These are phyloP conservation scores for Bucco capensis DNA, from an alignment of 2,113 vertebrate genomes.

Conservation along the genomic window DNA sequence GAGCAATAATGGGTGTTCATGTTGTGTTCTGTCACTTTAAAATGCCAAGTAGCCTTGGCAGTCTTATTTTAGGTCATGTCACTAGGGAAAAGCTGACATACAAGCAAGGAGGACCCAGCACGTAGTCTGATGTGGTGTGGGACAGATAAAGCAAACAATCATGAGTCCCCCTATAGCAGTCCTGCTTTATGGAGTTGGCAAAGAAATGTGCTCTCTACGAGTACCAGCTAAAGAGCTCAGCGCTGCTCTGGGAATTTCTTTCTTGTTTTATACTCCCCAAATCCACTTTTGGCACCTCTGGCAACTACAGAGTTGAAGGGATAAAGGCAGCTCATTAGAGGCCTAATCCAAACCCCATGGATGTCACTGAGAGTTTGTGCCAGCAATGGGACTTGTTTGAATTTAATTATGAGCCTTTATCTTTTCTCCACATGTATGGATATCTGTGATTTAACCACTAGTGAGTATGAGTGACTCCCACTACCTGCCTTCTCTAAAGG, in stretches of 20 bases:
- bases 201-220: not conserved
- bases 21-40: not conserved
- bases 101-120: not conserved
- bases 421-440: rapidly evolving
- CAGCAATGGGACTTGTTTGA: not conserved
- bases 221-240: not conserved
- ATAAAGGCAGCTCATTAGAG: not conserved
- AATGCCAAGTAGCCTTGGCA: not conserved
- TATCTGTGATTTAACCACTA: not conserved
- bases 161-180: not conserved
- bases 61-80: not conserved
- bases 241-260: not conserved
- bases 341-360: not conserved
- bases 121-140: not conserved
- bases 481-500: not conserved
- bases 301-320: not conserved
- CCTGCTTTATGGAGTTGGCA: not conserved
- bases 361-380: not conserved
- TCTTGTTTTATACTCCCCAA: not conserved
- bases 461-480: not conserved
- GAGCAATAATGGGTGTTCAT: not conserved
- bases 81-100: not conserved
- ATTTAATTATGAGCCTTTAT: not conserved
- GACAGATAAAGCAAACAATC: not conserved
- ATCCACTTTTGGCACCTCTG: not conserved